Conservation (phyloP, 2,888 invertebrate species). For the Reticulitermes lucifugus region DNA sequence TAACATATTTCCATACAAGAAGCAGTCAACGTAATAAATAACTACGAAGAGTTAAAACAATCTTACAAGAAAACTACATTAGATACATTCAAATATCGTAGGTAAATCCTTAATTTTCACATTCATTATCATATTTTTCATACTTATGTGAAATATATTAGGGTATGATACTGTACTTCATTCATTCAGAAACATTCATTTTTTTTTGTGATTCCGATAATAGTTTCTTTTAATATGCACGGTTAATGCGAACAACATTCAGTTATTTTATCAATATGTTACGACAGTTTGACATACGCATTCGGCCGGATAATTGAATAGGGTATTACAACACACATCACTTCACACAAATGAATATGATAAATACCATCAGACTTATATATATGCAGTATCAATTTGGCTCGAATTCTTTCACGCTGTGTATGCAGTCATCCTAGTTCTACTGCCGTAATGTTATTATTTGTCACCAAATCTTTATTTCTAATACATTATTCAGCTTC, state of each 20-base stretch:
- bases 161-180: not conserved
- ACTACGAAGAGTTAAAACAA: not conserved
- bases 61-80: slow-evolving; percentile 18
- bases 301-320: slow-evolving; percentile 52
- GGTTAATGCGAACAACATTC: not conserved
- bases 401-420: slow-evolving; percentile 40
- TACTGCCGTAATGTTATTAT: not conserved
- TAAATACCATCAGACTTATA: slow-evolving; percentile 22
- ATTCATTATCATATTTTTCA: slow-evolving; percentile 5
- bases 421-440: not conserved
- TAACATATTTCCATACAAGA: slow-evolving; percentile 14
- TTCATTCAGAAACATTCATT: not conserved
- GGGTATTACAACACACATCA: slow-evolving; percentile 47
- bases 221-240: not conserved
- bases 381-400: slow-evolving; percentile 22
- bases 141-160: not conserved
- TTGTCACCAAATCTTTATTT: not conserved
- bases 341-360: slow-evolving; percentile 34
- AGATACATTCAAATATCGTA: slow-evolving; percentile 8
- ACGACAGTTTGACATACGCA: not conserved
- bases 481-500: not conserved
- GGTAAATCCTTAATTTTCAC: not conserved
- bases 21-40: slow-evolving; percentile 15
- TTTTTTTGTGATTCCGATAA: not conserved
- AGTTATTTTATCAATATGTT: not conserved